Evolutionary conservation across 1,140 invertebrate genomes (phyloP).

Genomic region (Aphaenogaster rudis): DNA sequence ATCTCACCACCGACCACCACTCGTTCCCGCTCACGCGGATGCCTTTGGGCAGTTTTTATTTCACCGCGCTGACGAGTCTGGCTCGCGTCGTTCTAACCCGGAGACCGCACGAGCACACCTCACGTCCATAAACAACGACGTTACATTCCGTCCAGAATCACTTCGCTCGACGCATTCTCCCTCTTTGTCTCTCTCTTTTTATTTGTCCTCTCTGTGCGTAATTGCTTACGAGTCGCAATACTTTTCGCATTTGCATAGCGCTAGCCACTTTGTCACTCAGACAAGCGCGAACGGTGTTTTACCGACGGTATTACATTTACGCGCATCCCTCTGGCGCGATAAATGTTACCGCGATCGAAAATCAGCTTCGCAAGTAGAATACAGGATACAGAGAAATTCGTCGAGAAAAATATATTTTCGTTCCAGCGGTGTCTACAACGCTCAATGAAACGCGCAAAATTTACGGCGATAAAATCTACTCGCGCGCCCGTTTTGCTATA

Average conservation of each 20-base stretch:
- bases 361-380: neutral
- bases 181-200: conserved; percentile 20
- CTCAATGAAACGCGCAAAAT: neutral
- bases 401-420: neutral
- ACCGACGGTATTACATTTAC: neutral
- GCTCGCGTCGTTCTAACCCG: conserved; percentile 29
- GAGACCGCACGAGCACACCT: conserved; percentile 31
- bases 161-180: conserved; percentile 1
- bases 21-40: conserved; percentile 19
- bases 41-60: conserved; percentile 57
- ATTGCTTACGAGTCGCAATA: conserved; percentile 29
- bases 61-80: conserved; percentile 40
- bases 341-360: conserved; percentile 11
- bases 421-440: neutral
- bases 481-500: neutral
- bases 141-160: conserved; percentile 41
- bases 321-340: neutral
- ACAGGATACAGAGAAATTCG: neutral
- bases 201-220: conserved; percentile 10
- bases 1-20: neutral
- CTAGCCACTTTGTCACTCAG: conserved; percentile 21
- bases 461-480: conserved; percentile 7
- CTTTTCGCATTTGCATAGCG: conserved; percentile 27
- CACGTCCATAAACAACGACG: conserved; percentile 50
- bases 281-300: conserved; percentile 18